Evolutionary conservation across 2,888 invertebrate genomes (phyloP).

Genomic region (Frankliniella fusca): DNA sequence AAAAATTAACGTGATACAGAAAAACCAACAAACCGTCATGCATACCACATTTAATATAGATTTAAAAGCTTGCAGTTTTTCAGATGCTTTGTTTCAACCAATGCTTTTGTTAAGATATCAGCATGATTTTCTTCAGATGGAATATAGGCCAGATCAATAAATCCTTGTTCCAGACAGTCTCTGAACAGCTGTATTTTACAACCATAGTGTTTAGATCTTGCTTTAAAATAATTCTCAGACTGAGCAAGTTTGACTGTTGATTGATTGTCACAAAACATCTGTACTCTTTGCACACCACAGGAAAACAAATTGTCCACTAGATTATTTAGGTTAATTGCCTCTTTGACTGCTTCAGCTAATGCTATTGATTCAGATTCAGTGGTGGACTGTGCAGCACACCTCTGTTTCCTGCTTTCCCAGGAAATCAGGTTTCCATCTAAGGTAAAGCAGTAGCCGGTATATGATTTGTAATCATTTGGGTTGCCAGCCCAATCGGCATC

Average conservation of each 20-base stretch:
- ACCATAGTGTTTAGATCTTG: slow-evolving; percentile 37
- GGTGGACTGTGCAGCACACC: slow-evolving; percentile 35
- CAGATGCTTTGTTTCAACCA: neutral
- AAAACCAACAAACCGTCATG: neutral
- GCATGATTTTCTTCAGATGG: slow-evolving; percentile 32
- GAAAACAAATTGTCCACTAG: slow-evolving; percentile 34
- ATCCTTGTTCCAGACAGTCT: slow-evolving; percentile 32
- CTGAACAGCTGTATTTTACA: slow-evolving; percentile 36
- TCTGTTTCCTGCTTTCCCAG: slow-evolving; percentile 35
- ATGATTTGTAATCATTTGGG: slow-evolving; percentile 35
- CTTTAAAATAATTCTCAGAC: slow-evolving; percentile 37
- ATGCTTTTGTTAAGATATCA: slow-evolving; percentile 31
- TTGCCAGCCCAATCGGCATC: slow-evolving; percentile 38
- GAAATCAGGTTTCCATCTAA: slow-evolving; percentile 3
- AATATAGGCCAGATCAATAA: slow-evolving; percentile 32
- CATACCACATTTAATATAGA: neutral
- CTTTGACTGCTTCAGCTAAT: slow-evolving; percentile 33
- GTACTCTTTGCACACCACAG: slow-evolving; percentile 1
- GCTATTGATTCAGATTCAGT: slow-evolving; percentile 38
- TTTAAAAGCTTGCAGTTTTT: neutral
- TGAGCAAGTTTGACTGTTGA: slow-evolving; percentile 36
- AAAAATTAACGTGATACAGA: neutral
- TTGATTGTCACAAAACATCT: slow-evolving; percentile 36
- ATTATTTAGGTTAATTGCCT: slow-evolving; percentile 35
- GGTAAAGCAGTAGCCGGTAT: slow-evolving; percentile 36